Base-by-base conservation (phyloP, 2,888 invertebrate species). In the Agrotis puta region DNA sequence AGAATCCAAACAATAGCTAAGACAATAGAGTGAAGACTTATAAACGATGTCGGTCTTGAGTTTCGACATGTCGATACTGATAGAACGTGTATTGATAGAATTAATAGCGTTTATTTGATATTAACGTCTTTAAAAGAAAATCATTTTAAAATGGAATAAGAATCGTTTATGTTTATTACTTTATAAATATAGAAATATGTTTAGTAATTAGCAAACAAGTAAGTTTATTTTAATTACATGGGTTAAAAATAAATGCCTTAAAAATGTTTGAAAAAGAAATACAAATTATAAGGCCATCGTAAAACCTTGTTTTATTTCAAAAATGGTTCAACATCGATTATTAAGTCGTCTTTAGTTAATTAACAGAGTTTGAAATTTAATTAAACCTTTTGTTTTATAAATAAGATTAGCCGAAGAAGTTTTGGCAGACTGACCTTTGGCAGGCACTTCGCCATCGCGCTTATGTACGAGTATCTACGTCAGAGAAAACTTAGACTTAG, bases 301-400 rank as follows among this genome's bases (percentile, higher is more conserved):
- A 39, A 47, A 63, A 65, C 48, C 27, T 50, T 39, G 39, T 62
- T 58, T n/a, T 20, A 18, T 51, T 48, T 77, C 71, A 66, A 75
- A 83, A 84, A 85, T 81, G 82, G 84, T 79, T 70, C 70, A 83
- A 82, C 78, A 69, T 78, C 54, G 82, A 82, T 88, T 89, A 90
- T 90, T 90, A 87, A 88, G 85, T 84, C 85, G 79, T 87, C 86
- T 87, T 85, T 85, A 88, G 86, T 90, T 90, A 91, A 91, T 92
- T 90, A 92, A 91, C 88, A 76, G 86, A 91, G 88, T 91, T 91
- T 82, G 82, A 86, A 90, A 92, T 91, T 92, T 90, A 92, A 92
- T 92, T 91, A 92, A 93, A 89, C 90, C 90, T 88, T 91, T 92
- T 90, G 90, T 92, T 88, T 84, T 88, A 83, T 88, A 88, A 90